Percentiles rank a stretch among this genome's conserved stretches.
Evolutionary conservation across 2,797 vertebrate genomes (phyloP).

Genomic region (Myotis daubentonii): DNA sequence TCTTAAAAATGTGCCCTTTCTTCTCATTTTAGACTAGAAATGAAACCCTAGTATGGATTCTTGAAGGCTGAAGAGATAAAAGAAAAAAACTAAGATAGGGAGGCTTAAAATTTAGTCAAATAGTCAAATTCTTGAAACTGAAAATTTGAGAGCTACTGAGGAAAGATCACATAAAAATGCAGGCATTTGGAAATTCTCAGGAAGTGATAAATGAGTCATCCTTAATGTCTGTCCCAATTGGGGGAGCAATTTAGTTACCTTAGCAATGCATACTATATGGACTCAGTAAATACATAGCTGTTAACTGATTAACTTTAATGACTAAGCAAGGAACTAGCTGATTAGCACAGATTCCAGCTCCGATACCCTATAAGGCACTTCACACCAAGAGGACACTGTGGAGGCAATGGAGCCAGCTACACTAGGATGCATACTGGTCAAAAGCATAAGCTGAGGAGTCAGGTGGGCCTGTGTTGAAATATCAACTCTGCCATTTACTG

Average conservation of each 20-base stretch:
- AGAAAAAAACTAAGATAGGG: background rate
- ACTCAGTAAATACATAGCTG: background rate
- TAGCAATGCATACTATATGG: background rate
- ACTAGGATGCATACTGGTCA: background rate
- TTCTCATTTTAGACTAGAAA: constrained; percentile 38
- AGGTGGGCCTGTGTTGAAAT: background rate
- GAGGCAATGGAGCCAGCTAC: background rate
- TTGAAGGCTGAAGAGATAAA: background rate
- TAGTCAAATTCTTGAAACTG: constrained; percentile 29
- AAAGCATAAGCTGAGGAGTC: background rate
- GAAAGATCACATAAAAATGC: background rate
- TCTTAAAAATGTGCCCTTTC: constrained; percentile 37
- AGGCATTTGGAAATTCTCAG: background rate
- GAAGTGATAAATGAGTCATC: background rate
- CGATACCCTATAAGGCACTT: background rate
- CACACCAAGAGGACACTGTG: background rate
- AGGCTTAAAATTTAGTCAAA: background rate
- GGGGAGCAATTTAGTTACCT: background rate
- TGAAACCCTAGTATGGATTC: background rate
- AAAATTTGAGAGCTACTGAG: background rate
- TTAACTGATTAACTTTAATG: constrained; percentile 17
- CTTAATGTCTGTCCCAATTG: background rate
- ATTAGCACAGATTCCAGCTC: background rate
- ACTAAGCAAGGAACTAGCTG: background rate
- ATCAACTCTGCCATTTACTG: background rate